These are phyloP conservation scores for Conopomorpha cramerella DNA, from an alignment of 1,140 invertebrate genomes.

Conservation along the genomic window DNA sequence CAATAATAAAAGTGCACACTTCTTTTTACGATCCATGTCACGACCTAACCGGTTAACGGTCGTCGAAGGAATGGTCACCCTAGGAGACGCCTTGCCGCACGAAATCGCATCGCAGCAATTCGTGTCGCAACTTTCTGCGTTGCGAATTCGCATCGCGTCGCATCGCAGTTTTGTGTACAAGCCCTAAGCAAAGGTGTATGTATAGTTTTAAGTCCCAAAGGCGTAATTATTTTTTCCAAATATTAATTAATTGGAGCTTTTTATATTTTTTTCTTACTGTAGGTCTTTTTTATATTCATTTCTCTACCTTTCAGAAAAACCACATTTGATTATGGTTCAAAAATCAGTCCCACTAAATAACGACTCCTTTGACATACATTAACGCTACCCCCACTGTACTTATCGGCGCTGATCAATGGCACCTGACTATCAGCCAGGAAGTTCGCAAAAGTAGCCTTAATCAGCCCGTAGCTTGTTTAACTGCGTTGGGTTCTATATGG, in stretches of 20 bases:
- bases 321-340: too few species aligned
- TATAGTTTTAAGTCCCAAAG: too few species aligned
- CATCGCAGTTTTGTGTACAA: constrained; percentile 8
- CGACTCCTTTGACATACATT: constrained; percentile 1
- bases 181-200: constrained; percentile 7
- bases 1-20: constrained; percentile 5
- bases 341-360: too few species aligned
- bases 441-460: constrained; percentile 3
- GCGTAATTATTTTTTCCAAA: too few species aligned
- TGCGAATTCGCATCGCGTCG: constrained; percentile 7
- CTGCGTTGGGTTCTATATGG: constrained; percentile 11
- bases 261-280: too few species aligned
- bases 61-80: constrained; percentile 7
- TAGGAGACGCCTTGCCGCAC: constrained; percentile 7
- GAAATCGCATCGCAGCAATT: constrained; percentile 7
- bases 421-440: constrained; percentile 5
- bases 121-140: constrained; percentile 3
- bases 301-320: constrained; percentile 2
- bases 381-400: constrained; percentile 8
- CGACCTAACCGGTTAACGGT: constrained; percentile 7
- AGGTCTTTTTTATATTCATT: too few species aligned
- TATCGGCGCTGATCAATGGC: constrained; percentile 10
- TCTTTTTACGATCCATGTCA: constrained; percentile 9
- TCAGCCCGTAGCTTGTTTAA: constrained; percentile 8
- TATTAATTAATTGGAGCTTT: too few species aligned